Base-by-base conservation (phyloP, 2,797 vertebrate genomes). In the Dendrocincla tyrannina region DNA sequence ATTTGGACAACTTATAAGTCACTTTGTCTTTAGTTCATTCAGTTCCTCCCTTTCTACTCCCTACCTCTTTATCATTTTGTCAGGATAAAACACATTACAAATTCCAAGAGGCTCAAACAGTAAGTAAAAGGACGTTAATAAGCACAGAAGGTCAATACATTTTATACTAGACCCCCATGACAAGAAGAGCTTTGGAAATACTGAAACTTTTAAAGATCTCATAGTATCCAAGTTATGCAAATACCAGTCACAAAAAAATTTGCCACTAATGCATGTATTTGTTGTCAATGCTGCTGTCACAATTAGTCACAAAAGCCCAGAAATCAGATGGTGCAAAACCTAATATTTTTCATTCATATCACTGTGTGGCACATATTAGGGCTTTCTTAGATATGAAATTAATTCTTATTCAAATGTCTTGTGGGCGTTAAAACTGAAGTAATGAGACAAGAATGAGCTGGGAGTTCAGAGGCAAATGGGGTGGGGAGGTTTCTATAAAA, bases 61-160 rank as follows among this genome's bases (percentile, higher is more conserved):
- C 42, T 66, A 28, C 46, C 22, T 95, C 66, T 89, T 85, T 30
- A 53, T 85, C 64, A 70, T 85, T 78, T 87, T 91, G 68, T 68
- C 91, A 96, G 64, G 56, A 50, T 85, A 85, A 92, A 88, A 69
- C 41, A 69, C 37, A 42, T 88, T 70, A 68, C 30, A 70, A 89
- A 73, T 49, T 75, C 37, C 37, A 70, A 77, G 87, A 44, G 70
- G 41, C 11, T 86, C 85, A 60, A 66, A 37, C 19, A 69, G 13
- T 58, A 70, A 82, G 63, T 87, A 64, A 74, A 85, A 80, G 30
- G 27, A 69, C 11, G 2, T 59, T 89, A 87, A 85, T 79, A 80
- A 62, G 49, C 41, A 49, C 49, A 73, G 67, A 69, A 69, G 44
- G 41, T 83, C 39, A 83, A 52, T 80, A 17, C 3, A 27, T 77